These are phyloP conservation scores for Zaprionus camerounensis DNA, from an alignment of 1,140 invertebrate genomes.

Conservation along the genomic window DNA sequence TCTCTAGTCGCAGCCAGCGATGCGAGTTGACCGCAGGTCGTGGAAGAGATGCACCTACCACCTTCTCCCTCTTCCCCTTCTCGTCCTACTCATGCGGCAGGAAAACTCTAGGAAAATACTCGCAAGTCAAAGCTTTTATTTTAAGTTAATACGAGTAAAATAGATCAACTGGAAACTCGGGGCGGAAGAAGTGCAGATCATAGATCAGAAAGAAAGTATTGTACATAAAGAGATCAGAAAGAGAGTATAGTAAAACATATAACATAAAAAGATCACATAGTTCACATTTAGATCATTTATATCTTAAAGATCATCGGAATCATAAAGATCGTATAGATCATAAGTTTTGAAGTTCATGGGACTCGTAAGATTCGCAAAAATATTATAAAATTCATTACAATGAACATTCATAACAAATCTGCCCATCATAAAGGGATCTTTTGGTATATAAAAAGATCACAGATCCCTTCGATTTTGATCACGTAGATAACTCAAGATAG, in stretches of 20 bases:
- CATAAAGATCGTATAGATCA: not conserved
- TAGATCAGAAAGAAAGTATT: not conserved
- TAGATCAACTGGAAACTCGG: slow-evolving; percentile 18
- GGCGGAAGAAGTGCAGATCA: not conserved
- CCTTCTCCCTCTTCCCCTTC: not conserved
- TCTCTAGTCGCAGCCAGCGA: slow-evolving; percentile 59
- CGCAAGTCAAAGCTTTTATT: slow-evolving; percentile 73
- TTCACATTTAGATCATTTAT: not conserved
- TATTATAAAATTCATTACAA: no score
- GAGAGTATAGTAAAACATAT: no score
- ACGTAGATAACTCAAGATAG: no score
- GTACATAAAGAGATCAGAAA: not conserved
- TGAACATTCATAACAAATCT: no score
- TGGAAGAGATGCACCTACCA: not conserved
- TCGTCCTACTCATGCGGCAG: slow-evolving; percentile 19
- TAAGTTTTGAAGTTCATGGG: no score
- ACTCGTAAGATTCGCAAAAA: no score
- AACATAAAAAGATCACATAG: no score
- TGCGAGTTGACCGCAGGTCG: slow-evolving; percentile 64
- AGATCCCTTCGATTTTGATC: no score
- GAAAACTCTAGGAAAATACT: slow-evolving; percentile 68
- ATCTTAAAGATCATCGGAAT: not conserved
- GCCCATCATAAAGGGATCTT: no score
- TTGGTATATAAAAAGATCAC: no score
- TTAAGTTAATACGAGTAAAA: slow-evolving; percentile 48